These are phyloP conservation scores for Apodemia zela DNA, from an alignment of 2,888 invertebrate species.

Conservation along the genomic window DNA sequence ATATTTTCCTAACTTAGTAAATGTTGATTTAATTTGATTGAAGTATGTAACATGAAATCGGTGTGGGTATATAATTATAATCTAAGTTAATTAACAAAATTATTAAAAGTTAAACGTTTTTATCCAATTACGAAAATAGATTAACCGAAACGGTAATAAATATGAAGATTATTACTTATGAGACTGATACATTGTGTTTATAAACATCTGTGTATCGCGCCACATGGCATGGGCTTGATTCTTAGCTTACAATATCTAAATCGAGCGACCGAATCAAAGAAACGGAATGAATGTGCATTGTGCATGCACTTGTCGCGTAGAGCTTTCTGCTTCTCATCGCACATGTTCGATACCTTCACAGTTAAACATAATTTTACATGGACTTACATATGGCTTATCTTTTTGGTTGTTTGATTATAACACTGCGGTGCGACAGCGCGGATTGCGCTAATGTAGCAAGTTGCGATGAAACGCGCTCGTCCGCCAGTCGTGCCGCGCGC, in stretches of 20 bases:
- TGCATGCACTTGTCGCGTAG: conserved; percentile 50
- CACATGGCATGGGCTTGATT: conserved; percentile 26
- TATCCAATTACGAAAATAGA: not conserved
- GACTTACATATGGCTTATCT: not conserved
- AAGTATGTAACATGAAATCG: no score
- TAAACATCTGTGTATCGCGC: conserved; percentile 26
- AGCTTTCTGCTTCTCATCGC: not conserved
- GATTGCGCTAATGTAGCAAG: conserved; percentile 5
- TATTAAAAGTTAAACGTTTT: not conserved
- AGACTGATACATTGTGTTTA: conserved; percentile 6
- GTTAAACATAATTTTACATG: not conserved
- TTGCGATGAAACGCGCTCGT: conserved; percentile 25
- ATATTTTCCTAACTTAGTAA: no score
- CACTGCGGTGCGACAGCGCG: not conserved
- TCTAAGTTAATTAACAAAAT: not conserved
- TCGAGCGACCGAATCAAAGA: conserved; percentile 36
- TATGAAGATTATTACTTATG: not conserved
- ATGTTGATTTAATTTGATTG: no score
- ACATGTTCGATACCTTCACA: not conserved
- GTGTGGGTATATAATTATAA: not conserved
- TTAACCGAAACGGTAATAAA: not conserved
- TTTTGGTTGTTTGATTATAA: conserved; percentile 10
- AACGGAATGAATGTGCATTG: not conserved
- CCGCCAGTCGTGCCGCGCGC: conserved; percentile 67
- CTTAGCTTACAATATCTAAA: conserved; percentile 38